Percentiles rank a stretch among this genome's conserved stretches.
Evolutionary conservation across 2,797 vertebrate species (phyloP).

Genomic region (Spinibarbus caldwelli): DNA sequence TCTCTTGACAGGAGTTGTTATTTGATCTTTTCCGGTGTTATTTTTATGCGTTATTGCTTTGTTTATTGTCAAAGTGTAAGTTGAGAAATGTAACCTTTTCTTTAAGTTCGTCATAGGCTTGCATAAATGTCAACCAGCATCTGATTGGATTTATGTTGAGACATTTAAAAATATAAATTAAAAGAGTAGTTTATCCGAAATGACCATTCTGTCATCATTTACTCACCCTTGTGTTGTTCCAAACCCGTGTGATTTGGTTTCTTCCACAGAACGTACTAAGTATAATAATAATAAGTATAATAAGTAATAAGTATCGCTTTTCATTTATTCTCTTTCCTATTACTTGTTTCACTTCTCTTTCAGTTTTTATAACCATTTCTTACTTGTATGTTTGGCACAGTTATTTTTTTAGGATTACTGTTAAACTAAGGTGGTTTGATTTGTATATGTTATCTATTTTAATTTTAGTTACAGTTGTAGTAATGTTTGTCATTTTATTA

Average conservation of each 20-base stretch:
- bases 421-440: too few relatives aligned
- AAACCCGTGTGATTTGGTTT: neutral
- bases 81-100: neutral
- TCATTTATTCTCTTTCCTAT: too few relatives aligned
- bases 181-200: neutral
- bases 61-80: neutral
- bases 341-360: too few relatives aligned
- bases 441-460: too few relatives aligned
- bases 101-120: neutral
- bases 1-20: neutral
- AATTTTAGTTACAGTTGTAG: too few relatives aligned
- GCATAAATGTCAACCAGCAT: neutral
- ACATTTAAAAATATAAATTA: neutral
- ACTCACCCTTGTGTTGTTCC: neutral
- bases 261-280: neutral
- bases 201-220: neutral
- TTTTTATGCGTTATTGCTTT: neutral
- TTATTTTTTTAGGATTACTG: too few relatives aligned
- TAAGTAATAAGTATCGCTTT: too few relatives aligned
- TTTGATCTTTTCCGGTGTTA: neutral
- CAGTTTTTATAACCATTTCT: too few relatives aligned
- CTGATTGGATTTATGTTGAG: neutral
- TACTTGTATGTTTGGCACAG: too few relatives aligned
- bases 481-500: too few relatives aligned
- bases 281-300: too few relatives aligned